Evolutionary conservation across 1,140 invertebrate genomes (phyloP).

Genomic region (Armadillidium nasatum): DNA sequence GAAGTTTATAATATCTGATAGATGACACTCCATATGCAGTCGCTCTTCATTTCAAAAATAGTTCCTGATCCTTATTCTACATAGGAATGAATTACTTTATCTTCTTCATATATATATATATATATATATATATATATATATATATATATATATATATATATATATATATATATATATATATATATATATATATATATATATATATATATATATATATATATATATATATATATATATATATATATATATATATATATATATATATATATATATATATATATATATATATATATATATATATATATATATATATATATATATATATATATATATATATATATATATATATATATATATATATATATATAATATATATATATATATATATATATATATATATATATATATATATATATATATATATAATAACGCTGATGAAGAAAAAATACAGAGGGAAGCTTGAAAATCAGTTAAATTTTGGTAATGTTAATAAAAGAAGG

Average conservation of each 20-base stretch:
- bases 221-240: background rate
- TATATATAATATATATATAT: background rate
- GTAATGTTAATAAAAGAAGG: no score
- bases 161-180: conserved; percentile 1
- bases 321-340: no score
- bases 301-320: background rate
- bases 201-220: conserved; percentile 7
- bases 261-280: background rate
- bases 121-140: background rate
- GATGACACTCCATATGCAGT: no score
- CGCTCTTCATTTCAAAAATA: no score
- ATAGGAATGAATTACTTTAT: no score
- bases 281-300: conserved; percentile 22
- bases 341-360: no score
- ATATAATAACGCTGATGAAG: no score
- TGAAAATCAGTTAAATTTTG: no score
- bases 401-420: background rate
- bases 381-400: conserved; percentile 4
- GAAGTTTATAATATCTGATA: no score
- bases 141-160: background rate
- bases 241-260: conserved; percentile 17
- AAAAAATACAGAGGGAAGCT: no score
- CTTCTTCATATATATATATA: no score
- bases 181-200: conserved; percentile 11
- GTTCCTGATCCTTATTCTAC: no score